phyloP scores from a whole-genome alignment of 2,888 invertebrate genomes.

The Leptopilina myrica region DNA sequence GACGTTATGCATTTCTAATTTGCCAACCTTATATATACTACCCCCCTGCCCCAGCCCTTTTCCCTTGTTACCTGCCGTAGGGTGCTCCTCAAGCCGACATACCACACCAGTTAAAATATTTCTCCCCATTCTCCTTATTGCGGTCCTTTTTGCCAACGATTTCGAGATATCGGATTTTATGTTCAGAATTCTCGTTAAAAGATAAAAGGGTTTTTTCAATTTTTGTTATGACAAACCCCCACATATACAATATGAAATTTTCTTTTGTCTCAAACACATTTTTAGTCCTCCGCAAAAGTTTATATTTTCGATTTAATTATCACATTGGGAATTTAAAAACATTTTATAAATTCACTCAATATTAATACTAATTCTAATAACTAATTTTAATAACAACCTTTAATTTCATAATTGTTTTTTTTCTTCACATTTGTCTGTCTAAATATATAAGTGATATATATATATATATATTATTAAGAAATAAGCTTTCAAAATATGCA shows the following conservation, averaged over 20 bases:
- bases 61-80: neutral
- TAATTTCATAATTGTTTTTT: no score
- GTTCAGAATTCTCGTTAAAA: slow-evolving; percentile 42
- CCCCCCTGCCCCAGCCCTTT: neutral
- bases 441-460: no score
- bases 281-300: neutral
- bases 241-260: slow-evolving; percentile 17
- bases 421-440: no score
- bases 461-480: no score
- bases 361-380: no score
- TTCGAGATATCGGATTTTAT: slow-evolving; percentile 30
- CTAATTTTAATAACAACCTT: no score
- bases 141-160: neutral
- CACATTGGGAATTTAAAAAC: no score
- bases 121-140: neutral
- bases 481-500: no score
- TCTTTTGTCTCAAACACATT: neutral
- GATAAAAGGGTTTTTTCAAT: slow-evolving; percentile 41
- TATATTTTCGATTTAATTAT: no score
- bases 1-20: slow-evolving; percentile 56
- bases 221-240: neutral
- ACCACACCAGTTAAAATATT: neutral
- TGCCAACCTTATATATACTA: slow-evolving; percentile 15
- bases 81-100: slow-evolving; percentile 1
- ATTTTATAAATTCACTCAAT: no score